Evolutionary conservation across 2,797 vertebrate species (phyloP).

Genomic region (Poliocrania exsul): DNA sequence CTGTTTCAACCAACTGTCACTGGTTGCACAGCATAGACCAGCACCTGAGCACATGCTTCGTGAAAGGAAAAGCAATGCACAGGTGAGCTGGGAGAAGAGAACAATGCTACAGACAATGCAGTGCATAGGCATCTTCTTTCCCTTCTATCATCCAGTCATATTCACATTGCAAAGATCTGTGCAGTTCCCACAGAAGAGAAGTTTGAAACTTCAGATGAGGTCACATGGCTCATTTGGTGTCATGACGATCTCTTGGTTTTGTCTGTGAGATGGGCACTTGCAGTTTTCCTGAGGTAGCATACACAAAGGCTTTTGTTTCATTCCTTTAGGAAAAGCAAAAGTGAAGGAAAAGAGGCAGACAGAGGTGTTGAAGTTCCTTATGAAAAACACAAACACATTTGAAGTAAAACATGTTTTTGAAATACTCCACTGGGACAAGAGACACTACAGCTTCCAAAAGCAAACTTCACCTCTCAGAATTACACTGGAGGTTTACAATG

Average conservation of each 20-base stretch:
- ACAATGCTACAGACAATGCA: neutral
- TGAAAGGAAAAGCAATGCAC: neutral
- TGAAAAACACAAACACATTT: neutral
- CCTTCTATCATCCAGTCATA: neutral
- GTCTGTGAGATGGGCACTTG: neutral
- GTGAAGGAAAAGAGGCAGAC: neutral
- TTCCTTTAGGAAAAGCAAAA: neutral
- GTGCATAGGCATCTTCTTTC: neutral
- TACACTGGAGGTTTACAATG: neutral
- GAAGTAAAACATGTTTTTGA: neutral
- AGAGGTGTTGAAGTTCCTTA: neutral
- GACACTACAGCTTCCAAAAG: neutral
- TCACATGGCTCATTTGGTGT: neutral
- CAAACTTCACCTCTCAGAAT: neutral
- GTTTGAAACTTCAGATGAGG: neutral
- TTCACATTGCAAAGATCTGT: neutral
- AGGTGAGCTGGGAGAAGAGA: neutral
- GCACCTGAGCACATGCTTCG: neutral
- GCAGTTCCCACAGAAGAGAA: neutral
- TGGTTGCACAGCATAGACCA: neutral
- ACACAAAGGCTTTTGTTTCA: slow-evolving; percentile 24
- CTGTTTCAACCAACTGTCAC: neutral
- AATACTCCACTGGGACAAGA: neutral
- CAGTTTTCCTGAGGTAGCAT: slow-evolving; percentile 70
- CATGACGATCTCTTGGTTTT: neutral